Base-by-base conservation (phyloP, 2,797 vertebrate genomes). In the Cottoperca gobio region DNA sequence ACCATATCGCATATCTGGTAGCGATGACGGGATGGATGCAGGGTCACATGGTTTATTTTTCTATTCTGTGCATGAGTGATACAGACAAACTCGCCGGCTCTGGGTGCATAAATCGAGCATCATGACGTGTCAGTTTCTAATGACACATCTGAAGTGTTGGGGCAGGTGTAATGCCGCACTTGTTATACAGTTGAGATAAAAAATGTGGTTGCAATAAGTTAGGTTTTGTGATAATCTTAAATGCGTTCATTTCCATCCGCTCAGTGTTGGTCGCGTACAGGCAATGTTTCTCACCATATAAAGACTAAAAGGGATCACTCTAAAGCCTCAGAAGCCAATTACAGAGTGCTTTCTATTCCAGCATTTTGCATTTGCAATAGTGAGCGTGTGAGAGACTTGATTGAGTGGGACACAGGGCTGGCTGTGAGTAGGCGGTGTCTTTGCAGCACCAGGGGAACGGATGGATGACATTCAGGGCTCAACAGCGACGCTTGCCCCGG, bases 11-110 rank as follows among this genome's bases (percentile, higher is more conserved):
- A 75, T 73, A 70, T 69, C 39, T 59, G 49, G 76, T 69, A 50
- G 74, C 55, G 58, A 62, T n/a, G 57, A 68, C 17, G 54, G 28
- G 31, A 48, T 43, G 43, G 55, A 59, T 69, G 61, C 45, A 42
- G 63, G 73, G 66, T 73, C 72, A 79, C 40, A 75, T 57, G 70
- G 28, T 73, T 76, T 81, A 50, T 72, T 81, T 82, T 57, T 46
- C 4, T 19, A 11, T 65, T 64, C 31, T 33, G 23, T 77, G 55
- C 68, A 42, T 54, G 62, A 71, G 60, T n/a, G 6, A 73, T 70
- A 53, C 28, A 75, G 52, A 64, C 31, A 65, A 58, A 70, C 42
- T 14, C 24, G 26, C 40, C 66, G 60, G 26, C 62, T 63, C 54
- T 21, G 16, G n/a, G 10, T 19, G 19, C 49, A 53, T 7, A 58